Conservation (phyloP, 2,888 invertebrate species). For the Lypha dubia region DNA sequence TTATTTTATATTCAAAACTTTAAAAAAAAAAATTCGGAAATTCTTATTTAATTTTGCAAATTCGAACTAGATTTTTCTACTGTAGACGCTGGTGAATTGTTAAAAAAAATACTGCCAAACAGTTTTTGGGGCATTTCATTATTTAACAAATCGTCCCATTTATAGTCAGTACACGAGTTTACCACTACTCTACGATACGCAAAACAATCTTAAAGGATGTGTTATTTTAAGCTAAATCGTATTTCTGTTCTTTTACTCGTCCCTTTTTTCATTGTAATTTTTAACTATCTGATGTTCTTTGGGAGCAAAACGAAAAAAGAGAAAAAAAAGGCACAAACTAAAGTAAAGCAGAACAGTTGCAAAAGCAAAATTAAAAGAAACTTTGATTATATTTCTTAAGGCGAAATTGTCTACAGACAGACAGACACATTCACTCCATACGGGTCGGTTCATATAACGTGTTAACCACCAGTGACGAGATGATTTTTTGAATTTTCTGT, state of each 20-base stretch:
- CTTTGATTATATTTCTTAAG: conserved; percentile 67
- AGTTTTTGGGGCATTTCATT: background rate
- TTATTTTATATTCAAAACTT: too few relatives aligned
- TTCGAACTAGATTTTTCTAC: background rate
- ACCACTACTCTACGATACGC: background rate
- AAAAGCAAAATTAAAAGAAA: conserved; percentile 52
- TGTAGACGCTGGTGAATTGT: background rate
- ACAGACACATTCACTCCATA: background rate
- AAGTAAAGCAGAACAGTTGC: conserved; percentile 20
- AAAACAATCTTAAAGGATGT: background rate
- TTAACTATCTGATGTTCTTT: background rate
- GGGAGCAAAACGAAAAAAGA: background rate
- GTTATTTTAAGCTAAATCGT: conserved; percentile 14
- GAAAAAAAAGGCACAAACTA: background rate
- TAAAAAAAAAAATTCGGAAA: too few relatives aligned
- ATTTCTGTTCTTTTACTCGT: background rate
- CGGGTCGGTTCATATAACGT: background rate
- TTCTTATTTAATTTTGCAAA: too few relatives aligned
- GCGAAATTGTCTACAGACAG: conserved; percentile 17
- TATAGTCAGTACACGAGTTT: background rate
- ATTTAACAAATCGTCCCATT: conserved; percentile 11
- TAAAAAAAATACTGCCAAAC: conserved; percentile 3
- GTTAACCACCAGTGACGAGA: conserved; percentile 12
- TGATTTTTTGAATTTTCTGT: conserved; percentile 13
- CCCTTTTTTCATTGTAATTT: background rate